Base-by-base conservation (phyloP, 2,797 vertebrate species). In the Muscicapa comitata region DNA sequence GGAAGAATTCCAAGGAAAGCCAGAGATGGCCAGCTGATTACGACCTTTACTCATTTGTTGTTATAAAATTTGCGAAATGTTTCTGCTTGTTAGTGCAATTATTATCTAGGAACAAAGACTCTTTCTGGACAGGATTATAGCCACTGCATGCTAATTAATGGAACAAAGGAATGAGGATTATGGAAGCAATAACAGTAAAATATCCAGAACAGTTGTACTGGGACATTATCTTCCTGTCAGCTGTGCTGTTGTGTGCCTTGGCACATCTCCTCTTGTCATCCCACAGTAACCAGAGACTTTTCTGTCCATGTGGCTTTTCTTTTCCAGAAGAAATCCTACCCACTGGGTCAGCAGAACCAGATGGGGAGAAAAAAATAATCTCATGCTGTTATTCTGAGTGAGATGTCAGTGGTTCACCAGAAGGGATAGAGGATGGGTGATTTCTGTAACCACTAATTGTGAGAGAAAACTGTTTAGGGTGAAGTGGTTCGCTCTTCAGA, bases 171-270 rank as follows among this genome's bases (percentile, higher is more conserved):
- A 48, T 78, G 91, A 82, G 72, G 78, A 72, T 90, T 91, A 55
- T 18, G 68, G 88, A 86, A 85, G 88, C 68, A 89, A 59, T 95
- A 94, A 88, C 65, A 93, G 84, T 91, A 72, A 95, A 88, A 72
- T 55, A 72, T 45, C 91, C 87, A 65, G 65, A 89, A 8, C 25
- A 48, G 78, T 96, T 82, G 53, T 65, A 23, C 12, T 6, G 13
- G 80, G 86, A 57, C 59, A 37, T 87, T 77, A 62, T 92, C 42
- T 61, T 68, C 53, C 77, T 80, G 75, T 83, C 86, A 89, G 81
- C 81, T 86, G 81, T 42, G 71, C 78, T 77, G 59, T 3, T 89
- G 76, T 88, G 73, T 80, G 78, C 72, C 82, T 93, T 96, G 91
- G 84, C 94, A 55, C 54, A 2, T 87, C 67, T 91, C 17, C 47